phyloP scores from a whole-genome alignment of 2,113 vertebrate genomes.

The Todiramphus chloris region DNA sequence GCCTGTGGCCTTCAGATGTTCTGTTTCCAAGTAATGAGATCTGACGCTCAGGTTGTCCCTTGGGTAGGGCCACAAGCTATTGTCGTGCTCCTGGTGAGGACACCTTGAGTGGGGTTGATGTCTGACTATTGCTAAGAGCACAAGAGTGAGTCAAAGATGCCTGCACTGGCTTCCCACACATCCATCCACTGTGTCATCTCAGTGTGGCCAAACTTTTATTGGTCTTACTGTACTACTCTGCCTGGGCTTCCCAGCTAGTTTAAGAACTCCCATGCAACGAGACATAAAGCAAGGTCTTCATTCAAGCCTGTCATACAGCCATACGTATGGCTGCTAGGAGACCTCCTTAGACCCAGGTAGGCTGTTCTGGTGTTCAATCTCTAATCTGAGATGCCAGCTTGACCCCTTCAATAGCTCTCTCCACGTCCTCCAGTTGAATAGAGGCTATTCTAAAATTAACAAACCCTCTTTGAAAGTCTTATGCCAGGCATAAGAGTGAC shows the following conservation, averaged over 20 bases:
- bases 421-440: background rate
- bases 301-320: background rate
- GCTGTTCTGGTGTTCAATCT: background rate
- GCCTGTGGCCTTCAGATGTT: background rate
- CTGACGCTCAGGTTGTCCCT: background rate
- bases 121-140: background rate
- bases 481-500: background rate
- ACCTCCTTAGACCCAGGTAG: background rate
- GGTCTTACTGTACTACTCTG: background rate
- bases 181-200: background rate
- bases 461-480: background rate
- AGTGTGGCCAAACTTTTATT: background rate
- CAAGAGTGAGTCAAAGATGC: background rate
- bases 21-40: background rate
- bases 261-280: background rate
- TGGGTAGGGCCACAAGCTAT: background rate
- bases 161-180: background rate
- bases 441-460: background rate
- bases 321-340: accelerated
- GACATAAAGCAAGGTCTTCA: background rate
- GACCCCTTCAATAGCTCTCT: background rate
- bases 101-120: background rate
- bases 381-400: background rate
- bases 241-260: background rate
- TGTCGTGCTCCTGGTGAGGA: background rate